Conservation (phyloP, 2,113 vertebrate genomes). For the Herpailurus yagouaroundi region DNA sequence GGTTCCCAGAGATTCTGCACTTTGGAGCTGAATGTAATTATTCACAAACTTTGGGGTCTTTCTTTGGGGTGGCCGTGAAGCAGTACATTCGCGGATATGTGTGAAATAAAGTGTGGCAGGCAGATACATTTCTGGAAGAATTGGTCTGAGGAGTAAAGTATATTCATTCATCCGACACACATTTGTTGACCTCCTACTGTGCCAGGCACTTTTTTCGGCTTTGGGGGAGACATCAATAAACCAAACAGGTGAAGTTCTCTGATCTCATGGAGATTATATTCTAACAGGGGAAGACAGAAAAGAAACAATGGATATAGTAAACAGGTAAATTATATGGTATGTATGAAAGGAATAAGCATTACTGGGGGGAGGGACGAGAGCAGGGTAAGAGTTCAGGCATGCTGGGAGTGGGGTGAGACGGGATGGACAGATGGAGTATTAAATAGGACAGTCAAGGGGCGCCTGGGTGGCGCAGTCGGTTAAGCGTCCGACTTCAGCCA, state of each 20-base stretch:
- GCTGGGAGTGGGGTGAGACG: neutral
- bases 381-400: neutral
- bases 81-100: neutral
- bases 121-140: neutral
- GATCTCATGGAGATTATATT: conserved; percentile 1
- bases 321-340: neutral
- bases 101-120: neutral
- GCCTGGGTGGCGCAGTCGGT: too few relatives aligned
- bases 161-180: neutral
- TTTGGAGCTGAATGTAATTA: neutral
- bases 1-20: neutral
- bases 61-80: neutral
- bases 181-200: neutral
- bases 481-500: too few relatives aligned
- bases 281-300: neutral
- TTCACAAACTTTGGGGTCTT: neutral
- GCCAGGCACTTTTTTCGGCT: neutral
- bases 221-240: neutral
- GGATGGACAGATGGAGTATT: neutral
- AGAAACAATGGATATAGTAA: neutral
- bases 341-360: neutral
- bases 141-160: neutral
- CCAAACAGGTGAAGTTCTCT: neutral
- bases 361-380: neutral
- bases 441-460: neutral